Percentiles rank a stretch among this genome's conserved stretches.
Conservation (phyloP, 1,140 invertebrate species). For the Hyphantria cunea region DNA sequence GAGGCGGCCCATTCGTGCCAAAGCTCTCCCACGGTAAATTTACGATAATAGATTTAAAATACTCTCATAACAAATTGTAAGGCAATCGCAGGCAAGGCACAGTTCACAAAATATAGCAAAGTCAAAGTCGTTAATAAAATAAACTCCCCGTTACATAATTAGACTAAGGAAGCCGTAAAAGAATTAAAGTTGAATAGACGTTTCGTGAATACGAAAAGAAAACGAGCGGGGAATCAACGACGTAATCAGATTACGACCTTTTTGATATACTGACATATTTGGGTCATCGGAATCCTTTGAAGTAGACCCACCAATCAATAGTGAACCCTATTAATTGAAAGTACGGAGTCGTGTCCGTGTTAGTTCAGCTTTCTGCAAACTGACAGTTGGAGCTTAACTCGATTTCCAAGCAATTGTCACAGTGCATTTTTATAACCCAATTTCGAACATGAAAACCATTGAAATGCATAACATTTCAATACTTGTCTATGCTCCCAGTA, state of each 20-base stretch:
- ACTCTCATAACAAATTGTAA: too few species aligned
- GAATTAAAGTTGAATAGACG: conserved; percentile 16
- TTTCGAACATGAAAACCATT: conserved; percentile 5
- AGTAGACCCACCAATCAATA: conserved; percentile 29
- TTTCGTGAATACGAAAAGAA: conserved; percentile 26
- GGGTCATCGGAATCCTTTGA: conserved; percentile 43
- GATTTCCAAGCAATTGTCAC: neutral
- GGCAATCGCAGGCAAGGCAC: too few species aligned
- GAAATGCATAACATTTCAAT: conserved; percentile 40
- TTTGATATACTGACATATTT: conserved; percentile 41
- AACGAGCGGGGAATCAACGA: conserved; percentile 21
- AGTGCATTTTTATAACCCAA: neutral
- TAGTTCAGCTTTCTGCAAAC: conserved; percentile 1
- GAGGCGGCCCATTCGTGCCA: too few species aligned
- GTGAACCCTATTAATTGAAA: conserved; percentile 23
- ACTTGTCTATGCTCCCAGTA: conserved; percentile 44
- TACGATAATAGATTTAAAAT: too few species aligned
- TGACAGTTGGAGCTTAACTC: neutral
- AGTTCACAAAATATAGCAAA: too few species aligned
- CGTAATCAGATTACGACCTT: conserved; percentile 41
- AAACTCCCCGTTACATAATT: conserved; percentile 17
- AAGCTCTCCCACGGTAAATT: too few species aligned
- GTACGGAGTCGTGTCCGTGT: conserved; percentile 8
- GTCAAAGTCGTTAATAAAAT: too few species aligned
- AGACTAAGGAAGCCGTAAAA: conserved; percentile 18